Percentiles rank a stretch among this genome's conserved stretches.
phyloP scores from a whole-genome alignment of 2,888 invertebrate genomes.

The Ormyrus thymus region DNA sequence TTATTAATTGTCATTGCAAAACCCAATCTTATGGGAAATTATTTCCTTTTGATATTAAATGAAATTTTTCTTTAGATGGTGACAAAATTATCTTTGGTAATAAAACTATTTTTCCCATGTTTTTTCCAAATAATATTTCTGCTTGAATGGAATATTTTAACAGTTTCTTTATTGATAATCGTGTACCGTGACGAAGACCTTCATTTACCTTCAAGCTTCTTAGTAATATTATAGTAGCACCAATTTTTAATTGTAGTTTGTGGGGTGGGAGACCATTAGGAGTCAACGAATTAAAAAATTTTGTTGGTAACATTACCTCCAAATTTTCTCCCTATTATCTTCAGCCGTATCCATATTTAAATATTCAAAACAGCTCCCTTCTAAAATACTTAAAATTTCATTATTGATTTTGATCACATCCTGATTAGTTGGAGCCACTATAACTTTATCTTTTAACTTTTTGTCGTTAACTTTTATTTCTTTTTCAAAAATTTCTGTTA shows the following conservation, averaged over 20 bases:
- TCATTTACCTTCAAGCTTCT: not conserved
- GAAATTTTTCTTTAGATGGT: not conserved
- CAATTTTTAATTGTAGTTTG: not conserved
- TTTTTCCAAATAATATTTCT: not conserved
- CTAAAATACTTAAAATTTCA: not conserved
- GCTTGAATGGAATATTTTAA: not conserved
- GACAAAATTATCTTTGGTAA: too few relatives aligned
- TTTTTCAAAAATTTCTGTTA: not conserved
- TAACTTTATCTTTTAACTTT: not conserved
- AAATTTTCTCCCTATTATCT: not conserved
- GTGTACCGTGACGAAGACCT: not conserved
- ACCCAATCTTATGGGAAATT: too few relatives aligned
- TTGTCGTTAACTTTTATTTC: not conserved
- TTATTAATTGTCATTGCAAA: not conserved
- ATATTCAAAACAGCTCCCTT: not conserved
- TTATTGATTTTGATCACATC: constrained; percentile 6
- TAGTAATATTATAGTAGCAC: not conserved
- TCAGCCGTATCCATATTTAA: not conserved
- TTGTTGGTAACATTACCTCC: too few relatives aligned
- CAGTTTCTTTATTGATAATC: not conserved
- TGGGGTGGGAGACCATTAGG: not conserved
- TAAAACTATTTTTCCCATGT: not conserved
- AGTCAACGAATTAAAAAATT: not conserved
- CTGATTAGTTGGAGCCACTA: not conserved
- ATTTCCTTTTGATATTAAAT: not conserved